Conservation (phyloP, 2,888 invertebrate genomes). For the Dicranocentrus wangi region DNA sequence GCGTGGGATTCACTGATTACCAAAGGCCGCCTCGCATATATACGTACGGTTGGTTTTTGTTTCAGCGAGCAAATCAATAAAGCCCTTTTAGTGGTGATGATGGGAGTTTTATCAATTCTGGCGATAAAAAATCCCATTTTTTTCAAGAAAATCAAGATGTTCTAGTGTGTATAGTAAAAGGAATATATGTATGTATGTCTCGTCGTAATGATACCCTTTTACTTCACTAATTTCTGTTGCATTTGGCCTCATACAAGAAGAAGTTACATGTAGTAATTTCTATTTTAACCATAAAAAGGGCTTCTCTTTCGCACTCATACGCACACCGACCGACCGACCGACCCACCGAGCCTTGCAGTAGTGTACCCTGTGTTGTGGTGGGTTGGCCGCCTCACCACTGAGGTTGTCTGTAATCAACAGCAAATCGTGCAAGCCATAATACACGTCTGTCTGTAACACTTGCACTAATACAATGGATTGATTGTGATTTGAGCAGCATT, state of each 20-base stretch:
- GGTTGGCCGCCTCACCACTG: no score
- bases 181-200: background rate
- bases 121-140: background rate
- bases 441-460: no score
- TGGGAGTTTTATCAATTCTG: background rate
- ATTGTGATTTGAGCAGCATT: no score
- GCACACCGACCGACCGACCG: background rate
- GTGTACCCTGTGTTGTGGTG: background rate
- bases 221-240: slow-evolving; percentile 18
- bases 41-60: slow-evolving; percentile 4
- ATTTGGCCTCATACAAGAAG: slow-evolving; percentile 16
- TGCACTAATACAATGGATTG: no score
- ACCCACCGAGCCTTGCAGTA: background rate
- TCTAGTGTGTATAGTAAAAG: background rate
- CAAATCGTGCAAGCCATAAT: background rate
- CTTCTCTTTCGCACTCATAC: slow-evolving; percentile 18
- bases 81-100: background rate
- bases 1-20: background rate
- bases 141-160: background rate
- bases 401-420: slow-evolving; percentile 3
- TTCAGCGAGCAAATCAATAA: background rate
- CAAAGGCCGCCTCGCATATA: background rate
- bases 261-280: slow-evolving; percentile 8
- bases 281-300: slow-evolving; percentile 13
- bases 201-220: background rate